phyloP scores from a whole-genome alignment of 2,888 invertebrate genomes.

The Drosophila kuntzei region DNA sequence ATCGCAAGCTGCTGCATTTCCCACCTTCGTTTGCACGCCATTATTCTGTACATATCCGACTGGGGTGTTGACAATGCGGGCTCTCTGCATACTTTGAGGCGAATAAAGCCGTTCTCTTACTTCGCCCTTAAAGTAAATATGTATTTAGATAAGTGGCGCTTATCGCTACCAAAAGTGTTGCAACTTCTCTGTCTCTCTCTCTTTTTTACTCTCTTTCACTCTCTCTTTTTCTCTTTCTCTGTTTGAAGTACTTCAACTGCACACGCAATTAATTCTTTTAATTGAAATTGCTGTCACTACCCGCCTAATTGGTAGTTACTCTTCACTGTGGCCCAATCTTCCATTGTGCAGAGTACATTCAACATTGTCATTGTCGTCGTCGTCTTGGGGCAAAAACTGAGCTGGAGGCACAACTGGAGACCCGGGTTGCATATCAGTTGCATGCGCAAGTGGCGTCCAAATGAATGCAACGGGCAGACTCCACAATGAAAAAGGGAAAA shows the following conservation, averaged over 20 bases:
- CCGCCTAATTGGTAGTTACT: constrained; percentile 80
- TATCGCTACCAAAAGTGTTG: constrained; percentile 60
- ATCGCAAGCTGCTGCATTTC: constrained; percentile 60
- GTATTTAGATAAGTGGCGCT: constrained; percentile 78
- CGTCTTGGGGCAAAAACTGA: constrained; percentile 14
- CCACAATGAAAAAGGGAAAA: constrained; percentile 45
- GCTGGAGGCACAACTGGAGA: constrained; percentile 5
- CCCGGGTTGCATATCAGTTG: constrained; percentile 67
- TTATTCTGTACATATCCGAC: constrained; percentile 4
- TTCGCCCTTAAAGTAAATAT: constrained; percentile 60
- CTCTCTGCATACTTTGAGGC: constrained; percentile 37
- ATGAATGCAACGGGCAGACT: constrained; percentile 67
- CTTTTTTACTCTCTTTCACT: background rate
- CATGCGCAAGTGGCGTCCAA: constrained; percentile 70
- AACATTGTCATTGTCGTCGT: constrained; percentile 16
- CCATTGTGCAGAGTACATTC: constrained; percentile 11
- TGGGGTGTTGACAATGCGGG: constrained; percentile 43
- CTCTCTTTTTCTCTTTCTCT: background rate
- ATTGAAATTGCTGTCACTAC: constrained; percentile 78
- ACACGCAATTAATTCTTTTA: constrained; percentile 78
- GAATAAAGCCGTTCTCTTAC: constrained; percentile 17
- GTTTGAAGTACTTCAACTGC: constrained; percentile 56
- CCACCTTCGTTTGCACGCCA: constrained; percentile 36
- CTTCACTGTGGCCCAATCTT: constrained; percentile 38
- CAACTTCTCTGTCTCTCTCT: constrained; percentile 15